Base-by-base conservation (phyloP, 2,797 vertebrate genomes). In the Channa striata region DNA sequence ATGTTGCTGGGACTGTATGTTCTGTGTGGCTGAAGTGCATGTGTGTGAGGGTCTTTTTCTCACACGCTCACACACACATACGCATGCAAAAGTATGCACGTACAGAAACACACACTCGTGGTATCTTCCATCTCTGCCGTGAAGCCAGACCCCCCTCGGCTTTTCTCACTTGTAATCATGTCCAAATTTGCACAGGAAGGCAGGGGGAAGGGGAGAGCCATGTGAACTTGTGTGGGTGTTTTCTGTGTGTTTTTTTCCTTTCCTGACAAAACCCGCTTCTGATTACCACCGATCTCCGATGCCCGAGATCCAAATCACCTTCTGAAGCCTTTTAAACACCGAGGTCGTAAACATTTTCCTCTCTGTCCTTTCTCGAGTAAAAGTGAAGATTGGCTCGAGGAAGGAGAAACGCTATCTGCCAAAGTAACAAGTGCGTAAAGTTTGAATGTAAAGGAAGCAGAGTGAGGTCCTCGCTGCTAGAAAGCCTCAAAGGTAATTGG, bases 111-210 rank as follows among this genome's bases (percentile, higher is more conserved):
- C 84, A 82, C 72, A 77, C 72, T 82, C 10, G 56, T 69, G 17
- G 77, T 85, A 87, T 88, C 83, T 86, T 87, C 86, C 89, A 89
- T 92, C 89, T 89, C 87, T 65, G 82, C 88, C 86, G 81, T 71
- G 81, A 87, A 93, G 92, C 91, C 87, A 93, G 92, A 93, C 92
- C 92, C 91, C 93, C 94, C 92, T 91, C 73, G 84, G 93, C 87
- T 92, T 92, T 91, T 87, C 92, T 93, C 92, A 93, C 93, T 93
- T 88, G 90, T 91, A 91, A 93, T 93, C 92, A 92, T 93, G 92
- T 93, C 92, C 89, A 93, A 93, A 93, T 93, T 92, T 93, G 89
- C 91, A 89, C 91, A 92, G 92, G 87, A 93, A 93, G 90, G 89
- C 84, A 78, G 85, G 87, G 88, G 90, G 88, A 81, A 85, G 86